Evolutionary conservation across 1,140 invertebrate genomes (phyloP).

Genomic region (Streblospio benedicti): DNA sequence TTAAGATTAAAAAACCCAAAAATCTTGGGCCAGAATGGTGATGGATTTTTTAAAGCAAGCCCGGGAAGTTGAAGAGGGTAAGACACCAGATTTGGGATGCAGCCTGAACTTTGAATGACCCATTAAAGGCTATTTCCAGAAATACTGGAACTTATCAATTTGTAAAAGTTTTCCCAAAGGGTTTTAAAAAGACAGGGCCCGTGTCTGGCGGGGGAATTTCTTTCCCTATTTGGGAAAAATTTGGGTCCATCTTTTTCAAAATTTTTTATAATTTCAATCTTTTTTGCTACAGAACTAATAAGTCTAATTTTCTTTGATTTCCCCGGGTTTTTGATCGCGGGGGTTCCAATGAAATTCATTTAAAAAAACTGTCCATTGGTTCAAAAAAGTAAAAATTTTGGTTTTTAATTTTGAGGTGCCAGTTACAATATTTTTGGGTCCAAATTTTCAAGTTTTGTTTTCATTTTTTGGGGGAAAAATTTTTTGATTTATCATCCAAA

Average conservation of each 20-base stretch:
- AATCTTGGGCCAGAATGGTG: background rate
- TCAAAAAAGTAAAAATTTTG: conserved; percentile 15
- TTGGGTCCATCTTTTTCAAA: background rate
- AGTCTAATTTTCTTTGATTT: background rate
- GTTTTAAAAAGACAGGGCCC: conserved; percentile 8
- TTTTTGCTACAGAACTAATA: conserved; percentile 4
- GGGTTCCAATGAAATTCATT: conserved; percentile 15
- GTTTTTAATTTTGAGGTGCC: conserved; percentile 14
- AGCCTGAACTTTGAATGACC: conserved; percentile 19
- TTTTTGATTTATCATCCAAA: background rate
- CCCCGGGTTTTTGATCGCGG: background rate
- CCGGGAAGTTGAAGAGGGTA: conserved; percentile 18
- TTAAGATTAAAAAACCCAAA: background rate
- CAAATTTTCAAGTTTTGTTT: conserved; percentile 17
- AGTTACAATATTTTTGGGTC: conserved; percentile 11
- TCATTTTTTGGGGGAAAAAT: conserved; percentile 13
- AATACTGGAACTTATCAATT: conserved; percentile 8
- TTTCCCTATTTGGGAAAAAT: background rate
- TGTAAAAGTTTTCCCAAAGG: conserved; percentile 1
- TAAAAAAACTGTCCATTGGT: no score
- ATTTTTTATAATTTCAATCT: background rate
- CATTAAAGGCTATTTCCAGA: conserved; percentile 15
- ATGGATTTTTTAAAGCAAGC: background rate
- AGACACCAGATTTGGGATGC: conserved; percentile 11
- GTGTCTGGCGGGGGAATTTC: background rate